phyloP scores from a whole-genome alignment of 2,888 invertebrate genomes.

The Drosophila gaucha region DNA sequence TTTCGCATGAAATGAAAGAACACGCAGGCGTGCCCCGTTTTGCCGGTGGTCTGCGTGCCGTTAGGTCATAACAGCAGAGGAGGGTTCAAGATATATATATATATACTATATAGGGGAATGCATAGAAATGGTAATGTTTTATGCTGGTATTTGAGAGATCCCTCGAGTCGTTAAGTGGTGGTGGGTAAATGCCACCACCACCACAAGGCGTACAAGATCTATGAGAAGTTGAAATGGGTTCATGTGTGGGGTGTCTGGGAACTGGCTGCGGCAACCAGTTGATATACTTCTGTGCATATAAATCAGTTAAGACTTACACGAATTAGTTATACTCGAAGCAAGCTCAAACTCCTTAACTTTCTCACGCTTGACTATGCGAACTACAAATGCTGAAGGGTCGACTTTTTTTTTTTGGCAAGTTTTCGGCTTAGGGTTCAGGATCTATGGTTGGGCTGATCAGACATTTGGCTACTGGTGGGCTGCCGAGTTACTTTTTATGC shows the following conservation, averaged over 20 bases:
- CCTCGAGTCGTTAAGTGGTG: constrained; percentile 43
- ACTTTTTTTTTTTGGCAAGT: constrained; percentile 23
- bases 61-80: constrained; percentile 57
- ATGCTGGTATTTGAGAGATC: constrained; percentile 65
- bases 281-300: constrained; percentile 58
- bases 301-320: constrained; percentile 65
- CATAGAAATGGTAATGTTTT: constrained; percentile 63
- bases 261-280: constrained; percentile 47
- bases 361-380: constrained; percentile 56
- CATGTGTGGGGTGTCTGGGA: constrained; percentile 57
- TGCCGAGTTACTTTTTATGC: constrained; percentile 48
- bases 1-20: constrained; percentile 68
- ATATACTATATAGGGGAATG: constrained; percentile 31
- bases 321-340: constrained; percentile 14
- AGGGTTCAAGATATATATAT: constrained; percentile 53
- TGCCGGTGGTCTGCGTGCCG: constrained; percentile 55
- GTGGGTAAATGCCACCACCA: constrained; percentile 39
- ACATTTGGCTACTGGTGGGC: constrained; percentile 63
- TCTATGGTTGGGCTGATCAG: constrained; percentile 37
- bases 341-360: constrained; percentile 33
- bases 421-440: constrained; percentile 18
- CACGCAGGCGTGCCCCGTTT: constrained; percentile 72
- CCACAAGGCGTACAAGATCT: constrained; percentile 19
- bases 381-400: constrained; percentile 24
- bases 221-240: constrained; percentile 38